Evolutionary conservation across 1,140 invertebrate species (phyloP).

Genomic region (Capitella teleta): DNA sequence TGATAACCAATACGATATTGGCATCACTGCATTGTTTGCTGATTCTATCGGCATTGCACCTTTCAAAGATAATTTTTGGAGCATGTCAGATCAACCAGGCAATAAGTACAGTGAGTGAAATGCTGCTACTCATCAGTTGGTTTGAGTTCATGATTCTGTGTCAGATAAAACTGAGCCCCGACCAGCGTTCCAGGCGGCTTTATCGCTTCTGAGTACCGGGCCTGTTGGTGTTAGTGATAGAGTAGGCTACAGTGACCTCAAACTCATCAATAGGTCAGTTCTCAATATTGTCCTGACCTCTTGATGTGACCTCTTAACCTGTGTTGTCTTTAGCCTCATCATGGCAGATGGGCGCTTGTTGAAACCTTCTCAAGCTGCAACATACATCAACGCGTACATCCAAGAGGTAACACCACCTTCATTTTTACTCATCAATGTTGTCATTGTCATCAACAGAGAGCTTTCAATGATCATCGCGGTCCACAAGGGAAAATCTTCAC

Average conservation of each 20-base stretch:
- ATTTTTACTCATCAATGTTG: too few species aligned
- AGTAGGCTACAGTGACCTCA: conserved; percentile 15
- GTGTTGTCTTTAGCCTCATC: conserved; percentile 8
- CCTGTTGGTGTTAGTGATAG: conserved; percentile 21
- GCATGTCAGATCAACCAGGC: conserved; percentile 22
- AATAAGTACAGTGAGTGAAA: conserved; percentile 15
- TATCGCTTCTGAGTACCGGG: conserved; percentile 17
- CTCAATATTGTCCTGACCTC: not conserved
- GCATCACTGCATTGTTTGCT: conserved; percentile 27
- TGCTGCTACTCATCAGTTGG: too few species aligned
- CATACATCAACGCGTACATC: conserved; percentile 12
- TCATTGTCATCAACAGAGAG: too few species aligned
- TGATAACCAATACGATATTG: conserved; percentile 28
- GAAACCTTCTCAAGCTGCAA: conserved; percentile 12
- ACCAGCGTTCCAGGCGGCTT: conserved; percentile 13
- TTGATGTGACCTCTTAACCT: too few species aligned
- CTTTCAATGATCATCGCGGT: too few species aligned
- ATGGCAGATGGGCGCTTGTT: conserved; percentile 14
- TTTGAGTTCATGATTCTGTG: too few species aligned
- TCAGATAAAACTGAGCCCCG: conserved; percentile 14
- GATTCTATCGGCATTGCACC: conserved; percentile 28
- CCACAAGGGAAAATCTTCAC: too few species aligned
- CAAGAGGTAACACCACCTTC: too few species aligned
- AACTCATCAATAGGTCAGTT: conserved; percentile 15
- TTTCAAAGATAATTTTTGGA: conserved; percentile 36